Evolutionary conservation across 2,113 vertebrate species (phyloP), one percentile per base, ranked within the genome.

Genomic region (Deroptyus accipitrinus): DNA sequence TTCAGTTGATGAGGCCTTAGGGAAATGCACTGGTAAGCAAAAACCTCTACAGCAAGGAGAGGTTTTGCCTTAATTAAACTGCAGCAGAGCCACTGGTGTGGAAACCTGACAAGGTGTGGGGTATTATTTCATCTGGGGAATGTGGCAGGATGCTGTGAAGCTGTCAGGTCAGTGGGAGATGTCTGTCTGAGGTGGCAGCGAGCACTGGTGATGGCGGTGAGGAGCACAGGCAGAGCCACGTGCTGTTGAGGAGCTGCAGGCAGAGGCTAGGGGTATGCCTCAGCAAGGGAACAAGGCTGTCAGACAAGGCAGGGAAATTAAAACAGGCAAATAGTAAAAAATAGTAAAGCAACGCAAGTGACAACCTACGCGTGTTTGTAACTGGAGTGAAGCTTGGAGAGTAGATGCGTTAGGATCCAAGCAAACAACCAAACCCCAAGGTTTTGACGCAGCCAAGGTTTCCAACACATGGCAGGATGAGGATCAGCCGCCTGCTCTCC

Each of bases 1-100:
- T 95, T 46, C 13, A 11, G 49, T 7, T 93, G 88, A 92, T 49
- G 72, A 86, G 66, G 31, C 94, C 79, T 55, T 28, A 33, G 94
- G 94, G 92, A 93, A 94, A 94, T 78, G 46, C 3, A 7, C 61
- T 8, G 73, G 83, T 46, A 57, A 93, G 77, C 0, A 4, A 81
- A 88, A 83, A 46, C 33, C 84, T 89, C 81, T 63, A 54, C 86
- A 82, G 79, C 41, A 30, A 76, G 79, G 67, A 93, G 31, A 27
- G 57, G 57, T 59, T 93, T 92, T 13, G 30, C 82, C 79, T 86
- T 93, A 94, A 96, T 94, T 95, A 92, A 97, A 91, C 62, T 76
- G 75, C 94, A 93, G 30, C 17, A 4, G 42, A 62, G 70, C 85
- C 9, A 4, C 82, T 83, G 92, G 49, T 79, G 83, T 24, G 5